Conservation (phyloP, 2,113 vertebrate genomes). For the Sinocyclocheilus anophthalmus region DNA sequence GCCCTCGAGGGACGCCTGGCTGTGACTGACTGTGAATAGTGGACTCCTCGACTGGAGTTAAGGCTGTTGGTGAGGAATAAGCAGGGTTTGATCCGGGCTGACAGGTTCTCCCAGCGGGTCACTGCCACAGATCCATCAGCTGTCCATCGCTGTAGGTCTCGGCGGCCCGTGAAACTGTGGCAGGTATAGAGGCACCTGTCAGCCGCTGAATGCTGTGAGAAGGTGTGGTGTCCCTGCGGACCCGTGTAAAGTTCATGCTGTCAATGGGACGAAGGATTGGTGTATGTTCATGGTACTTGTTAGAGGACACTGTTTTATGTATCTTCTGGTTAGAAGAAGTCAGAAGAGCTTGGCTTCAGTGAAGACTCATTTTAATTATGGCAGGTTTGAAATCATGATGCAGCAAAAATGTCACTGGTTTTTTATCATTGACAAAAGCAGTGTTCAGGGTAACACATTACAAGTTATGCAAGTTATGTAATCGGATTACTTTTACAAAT, state of each 20-base stretch:
- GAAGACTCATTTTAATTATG: not conserved
- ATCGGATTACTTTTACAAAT: not conserved
- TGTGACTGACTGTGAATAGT: slow-evolving; percentile 21
- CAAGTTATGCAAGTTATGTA: not conserved
- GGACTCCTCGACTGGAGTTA: slow-evolving; percentile 26
- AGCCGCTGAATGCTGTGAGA: slow-evolving; percentile 23
- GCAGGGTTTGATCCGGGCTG: slow-evolving; percentile 48
- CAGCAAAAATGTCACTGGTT: not conserved
- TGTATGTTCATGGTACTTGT: slow-evolving; percentile 26
- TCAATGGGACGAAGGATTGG: slow-evolving; percentile 24
- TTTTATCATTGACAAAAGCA: not conserved
- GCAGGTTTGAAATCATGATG: not conserved
- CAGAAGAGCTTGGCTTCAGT: not conserved
- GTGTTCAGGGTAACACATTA: not conserved
- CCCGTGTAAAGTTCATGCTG: slow-evolving; percentile 45
- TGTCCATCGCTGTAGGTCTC: slow-evolving; percentile 36
- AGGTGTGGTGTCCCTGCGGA: slow-evolving; percentile 38
- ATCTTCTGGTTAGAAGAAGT: not conserved
- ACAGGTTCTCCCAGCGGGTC: slow-evolving; percentile 48
- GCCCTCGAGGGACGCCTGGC: not conserved
- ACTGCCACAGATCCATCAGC: slow-evolving; percentile 47
- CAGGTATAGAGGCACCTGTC: slow-evolving; percentile 50
- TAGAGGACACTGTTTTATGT: slow-evolving; percentile 22
- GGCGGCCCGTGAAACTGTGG: slow-evolving; percentile 17
- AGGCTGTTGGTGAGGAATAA: slow-evolving; percentile 25